A percentile compares a stretch with the other conserved stretches of the same genome.
phyloP scores from a whole-genome alignment of 2,888 invertebrate species.

The Labia minor region DNA sequence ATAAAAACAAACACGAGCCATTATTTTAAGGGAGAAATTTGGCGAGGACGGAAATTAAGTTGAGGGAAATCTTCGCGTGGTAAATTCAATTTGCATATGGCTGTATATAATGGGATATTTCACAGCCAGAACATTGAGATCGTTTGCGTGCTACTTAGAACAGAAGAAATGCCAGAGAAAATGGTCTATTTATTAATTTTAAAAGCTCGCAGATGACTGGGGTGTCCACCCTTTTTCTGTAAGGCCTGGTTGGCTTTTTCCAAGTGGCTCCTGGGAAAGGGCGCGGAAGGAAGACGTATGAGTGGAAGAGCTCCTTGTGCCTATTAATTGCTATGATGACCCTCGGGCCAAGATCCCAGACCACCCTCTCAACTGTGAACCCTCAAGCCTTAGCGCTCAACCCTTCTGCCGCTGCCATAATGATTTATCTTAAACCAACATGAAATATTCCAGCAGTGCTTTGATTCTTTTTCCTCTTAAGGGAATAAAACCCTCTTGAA shows the following conservation, averaged over 20 bases:
- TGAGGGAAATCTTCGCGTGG: not conserved
- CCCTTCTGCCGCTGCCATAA: slow-evolving; percentile 1
- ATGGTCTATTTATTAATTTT: slow-evolving; percentile 13
- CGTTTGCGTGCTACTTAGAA: slow-evolving; percentile 6
- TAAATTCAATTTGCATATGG: not conserved
- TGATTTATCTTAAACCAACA: slow-evolving; percentile 4
- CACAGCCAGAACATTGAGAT: not conserved
- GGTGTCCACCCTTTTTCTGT: slow-evolving; percentile 13
- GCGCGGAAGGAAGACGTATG: slow-evolving; percentile 2
- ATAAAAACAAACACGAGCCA: slow-evolving; percentile 6
- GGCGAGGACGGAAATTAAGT: not conserved
- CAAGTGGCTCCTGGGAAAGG: slow-evolving; percentile 7
- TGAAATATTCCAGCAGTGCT: not conserved
- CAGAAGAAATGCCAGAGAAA: slow-evolving; percentile 6
- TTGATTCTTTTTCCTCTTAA: not conserved
- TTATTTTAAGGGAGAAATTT: slow-evolving; percentile 4
- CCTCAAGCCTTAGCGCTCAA: not conserved
- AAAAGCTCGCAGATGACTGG: slow-evolving; percentile 13
- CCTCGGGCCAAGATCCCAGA: not conserved
- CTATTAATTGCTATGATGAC: slow-evolving; percentile 8
- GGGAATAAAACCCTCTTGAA: not conserved
- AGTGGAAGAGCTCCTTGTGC: slow-evolving; percentile 5
- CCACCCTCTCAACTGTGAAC: not conserved
- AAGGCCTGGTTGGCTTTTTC: not conserved
- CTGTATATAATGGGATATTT: not conserved